phyloP scores from a whole-genome alignment of 2,113 vertebrate genomes.

The Perca flavescens region DNA sequence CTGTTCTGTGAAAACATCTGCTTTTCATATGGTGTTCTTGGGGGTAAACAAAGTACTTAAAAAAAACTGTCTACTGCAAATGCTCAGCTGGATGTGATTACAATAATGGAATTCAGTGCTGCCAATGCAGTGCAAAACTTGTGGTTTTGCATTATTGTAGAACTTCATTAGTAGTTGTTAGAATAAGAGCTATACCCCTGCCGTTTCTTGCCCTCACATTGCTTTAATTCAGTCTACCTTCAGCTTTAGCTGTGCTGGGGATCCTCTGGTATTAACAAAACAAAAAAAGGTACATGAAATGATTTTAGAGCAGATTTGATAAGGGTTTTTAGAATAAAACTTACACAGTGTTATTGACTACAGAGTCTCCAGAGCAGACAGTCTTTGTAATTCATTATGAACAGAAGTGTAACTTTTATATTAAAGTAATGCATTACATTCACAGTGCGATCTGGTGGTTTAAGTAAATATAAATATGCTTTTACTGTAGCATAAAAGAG shows the following conservation, averaged over 20 bases:
- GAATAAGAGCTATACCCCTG: neutral
- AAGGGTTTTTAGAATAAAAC: neutral
- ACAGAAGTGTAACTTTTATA: constrained; percentile 5
- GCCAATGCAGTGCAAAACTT: constrained; percentile 36
- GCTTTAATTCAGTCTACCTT: constrained; percentile 20
- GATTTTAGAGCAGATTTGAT: neutral
- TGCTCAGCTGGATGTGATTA: constrained; percentile 68
- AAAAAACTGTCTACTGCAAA: constrained; percentile 44
- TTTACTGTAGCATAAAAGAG: constrained; percentile 4
- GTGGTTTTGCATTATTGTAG: constrained; percentile 34
- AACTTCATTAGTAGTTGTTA: constrained; percentile 25
- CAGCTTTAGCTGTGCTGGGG: constrained; percentile 12
- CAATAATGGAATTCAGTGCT: constrained; percentile 34
- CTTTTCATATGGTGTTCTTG: constrained; percentile 68
- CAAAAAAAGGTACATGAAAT: neutral
- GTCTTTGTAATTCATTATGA: neutral
- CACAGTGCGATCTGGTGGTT: neutral
- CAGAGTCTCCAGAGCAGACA: neutral
- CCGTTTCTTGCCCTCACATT: constrained; percentile 5
- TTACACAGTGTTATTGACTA: neutral
- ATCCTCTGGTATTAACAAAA: constrained; percentile 7
- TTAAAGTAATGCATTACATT: constrained; percentile 10
- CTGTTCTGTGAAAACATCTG: constrained; percentile 75
- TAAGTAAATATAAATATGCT: neutral
- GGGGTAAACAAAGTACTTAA: constrained; percentile 63